Base-by-base conservation (phyloP, 2,797 vertebrate genomes). In the Thripadectes ignobilis region DNA sequence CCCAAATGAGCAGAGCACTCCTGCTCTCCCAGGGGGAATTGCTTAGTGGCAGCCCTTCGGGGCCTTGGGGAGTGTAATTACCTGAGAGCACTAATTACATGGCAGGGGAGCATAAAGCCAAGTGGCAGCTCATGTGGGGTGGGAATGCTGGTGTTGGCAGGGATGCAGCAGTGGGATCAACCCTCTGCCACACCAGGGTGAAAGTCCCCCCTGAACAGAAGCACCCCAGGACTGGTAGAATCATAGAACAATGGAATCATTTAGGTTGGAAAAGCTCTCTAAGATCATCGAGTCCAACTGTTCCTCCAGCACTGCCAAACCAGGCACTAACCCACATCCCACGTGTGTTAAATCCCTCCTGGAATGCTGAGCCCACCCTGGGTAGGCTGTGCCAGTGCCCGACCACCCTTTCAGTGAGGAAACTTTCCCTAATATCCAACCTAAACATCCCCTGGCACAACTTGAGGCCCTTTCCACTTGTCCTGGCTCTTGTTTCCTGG, bases 141-240 rank as follows among this genome's bases (percentile, higher is more conserved):
- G 49, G 66, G 21, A 19, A 34, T 10, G 41, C 7, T 0, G 14
- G 23, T 34, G 23, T n/a, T 36, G 26, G 29, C 14, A 4, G 67
- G 75, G 65, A 71, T 1, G 16, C 24, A 12, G 45, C 20, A 4
- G 18, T 2, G 22, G 63, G 32, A 78, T 62, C 54, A 18, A 27
- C 32, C 10, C 45, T 10, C 14, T 15, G 4, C 16, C 52, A 27
- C 5, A 5, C 20, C 0, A 1, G 10, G 11, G 16, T 0, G 1
- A 38, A 7, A 2, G 17, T 68, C 41, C 45, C 36, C 20, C 2
- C 7, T 1, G 0, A 27, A 17, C 5, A 38, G 54, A 39, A 54
- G 36, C 9, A 1, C 1, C 12, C 55, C 14, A 7, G 22, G 43
- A 10, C 0, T 1, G 65, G 46, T 0, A 32, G 68, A 61, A 46